These are phyloP conservation scores for Isoperla grammatica DNA, from an alignment of 2,888 invertebrate species.

Conservation along the genomic window DNA sequence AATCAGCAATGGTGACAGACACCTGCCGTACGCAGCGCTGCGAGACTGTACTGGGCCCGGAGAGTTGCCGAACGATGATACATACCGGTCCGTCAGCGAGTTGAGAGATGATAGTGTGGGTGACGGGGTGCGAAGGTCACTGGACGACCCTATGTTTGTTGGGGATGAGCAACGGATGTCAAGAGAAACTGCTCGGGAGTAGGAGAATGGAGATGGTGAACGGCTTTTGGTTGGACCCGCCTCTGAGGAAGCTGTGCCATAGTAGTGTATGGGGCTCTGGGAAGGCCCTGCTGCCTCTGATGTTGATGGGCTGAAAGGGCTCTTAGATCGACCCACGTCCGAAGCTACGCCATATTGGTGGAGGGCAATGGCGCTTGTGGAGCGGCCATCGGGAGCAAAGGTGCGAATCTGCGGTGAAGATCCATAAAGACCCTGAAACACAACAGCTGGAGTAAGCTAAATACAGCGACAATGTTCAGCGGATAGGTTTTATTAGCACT, in stretches of 20 bases:
- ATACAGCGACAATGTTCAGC: too few relatives aligned
- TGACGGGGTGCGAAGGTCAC: constrained; percentile 52
- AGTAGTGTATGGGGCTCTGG: too few relatives aligned
- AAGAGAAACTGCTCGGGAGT: constrained; percentile 20
- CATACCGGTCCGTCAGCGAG: constrained; percentile 47
- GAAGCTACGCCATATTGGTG: not conserved
- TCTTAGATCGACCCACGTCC: too few relatives aligned
- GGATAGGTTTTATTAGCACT: too few relatives aligned
- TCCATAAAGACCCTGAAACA: constrained; percentile 62
- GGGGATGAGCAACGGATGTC: constrained; percentile 58
- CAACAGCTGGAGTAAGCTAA: not conserved
- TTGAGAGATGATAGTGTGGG: constrained; percentile 67
- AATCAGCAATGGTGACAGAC: constrained; percentile 71
- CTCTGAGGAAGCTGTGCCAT: not conserved
- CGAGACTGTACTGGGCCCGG: not conserved
- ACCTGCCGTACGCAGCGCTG: constrained; percentile 40
- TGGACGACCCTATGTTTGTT: constrained; percentile 39
- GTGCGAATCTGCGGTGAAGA: constrained; percentile 80
- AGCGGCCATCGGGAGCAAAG: constrained; percentile 73
- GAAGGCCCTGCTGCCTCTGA: not conserved
- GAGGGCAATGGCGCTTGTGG: constrained; percentile 33
- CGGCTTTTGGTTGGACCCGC: constrained; percentile 7
- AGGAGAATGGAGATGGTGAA: constrained; percentile 25
- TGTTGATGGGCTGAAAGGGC: not conserved
- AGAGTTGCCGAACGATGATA: too few relatives aligned